These are phyloP conservation scores for Chiloscyllium punctatum DNA, from an alignment of 2,797 vertebrate genomes.

Conservation along the genomic window DNA sequence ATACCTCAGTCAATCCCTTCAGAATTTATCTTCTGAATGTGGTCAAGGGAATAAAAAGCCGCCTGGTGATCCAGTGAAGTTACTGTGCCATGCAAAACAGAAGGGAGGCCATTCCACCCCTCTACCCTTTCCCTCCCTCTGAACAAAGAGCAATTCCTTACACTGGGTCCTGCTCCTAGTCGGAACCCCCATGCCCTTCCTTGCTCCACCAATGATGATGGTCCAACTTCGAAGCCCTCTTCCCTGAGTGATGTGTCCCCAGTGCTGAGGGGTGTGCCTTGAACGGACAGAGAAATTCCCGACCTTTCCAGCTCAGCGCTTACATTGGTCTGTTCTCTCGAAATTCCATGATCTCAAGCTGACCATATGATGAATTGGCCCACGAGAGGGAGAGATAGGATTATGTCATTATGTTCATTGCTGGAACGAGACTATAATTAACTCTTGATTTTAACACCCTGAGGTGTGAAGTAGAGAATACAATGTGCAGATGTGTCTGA, in stretches of 20 bases:
- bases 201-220: neutral
- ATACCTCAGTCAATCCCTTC: neutral
- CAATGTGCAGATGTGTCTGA: conserved; percentile 2
- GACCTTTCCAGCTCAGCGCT: neutral
- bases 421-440: conserved; percentile 23
- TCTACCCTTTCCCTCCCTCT: neutral
- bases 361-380: neutral
- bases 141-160: neutral
- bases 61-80: neutral
- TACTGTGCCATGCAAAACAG: neutral
- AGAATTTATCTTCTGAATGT: neutral
- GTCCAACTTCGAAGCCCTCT: neutral
- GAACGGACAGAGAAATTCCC: neutral
- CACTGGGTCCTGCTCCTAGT: neutral
- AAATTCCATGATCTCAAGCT: neutral
- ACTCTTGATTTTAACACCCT: conserved; percentile 15
- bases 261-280: neutral
- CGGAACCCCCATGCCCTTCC: neutral
- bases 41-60: neutral
- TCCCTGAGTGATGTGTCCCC: neutral
- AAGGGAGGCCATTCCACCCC: neutral
- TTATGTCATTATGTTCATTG: neutral
- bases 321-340: neutral
- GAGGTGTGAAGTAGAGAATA: conserved; percentile 4
- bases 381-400: neutral